Percentiles rank a stretch among this genome's conserved stretches.
Evolutionary conservation across 2,888 invertebrate species (phyloP).

Genomic region (Tortricodes alternella): DNA sequence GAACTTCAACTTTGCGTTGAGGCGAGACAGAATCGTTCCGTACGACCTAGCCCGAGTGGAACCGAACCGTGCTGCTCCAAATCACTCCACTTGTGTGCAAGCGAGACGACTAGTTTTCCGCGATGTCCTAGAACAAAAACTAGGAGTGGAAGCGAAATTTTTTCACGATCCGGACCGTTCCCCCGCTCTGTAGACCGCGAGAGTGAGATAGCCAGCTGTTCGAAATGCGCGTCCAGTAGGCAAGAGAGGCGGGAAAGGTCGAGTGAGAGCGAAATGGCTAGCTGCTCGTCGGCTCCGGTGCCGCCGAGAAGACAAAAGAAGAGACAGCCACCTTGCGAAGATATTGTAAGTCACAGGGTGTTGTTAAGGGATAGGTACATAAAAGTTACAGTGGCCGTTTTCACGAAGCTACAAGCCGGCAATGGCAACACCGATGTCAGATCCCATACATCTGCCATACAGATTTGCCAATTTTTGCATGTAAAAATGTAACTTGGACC

Average conservation of each 20-base stretch:
- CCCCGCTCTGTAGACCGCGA: not conserved
- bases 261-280: conserved; percentile 46
- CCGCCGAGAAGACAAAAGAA: conserved; percentile 51
- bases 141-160: conserved; percentile 33
- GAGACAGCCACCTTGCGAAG: conserved; percentile 37
- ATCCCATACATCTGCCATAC: too few species aligned
- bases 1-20: conserved; percentile 42
- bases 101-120: conserved; percentile 35
- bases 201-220: conserved; percentile 7
- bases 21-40: conserved; percentile 27
- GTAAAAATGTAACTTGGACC: too few species aligned
- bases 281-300: conserved; percentile 49
- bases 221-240: conserved; percentile 30
- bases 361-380: too few species aligned
- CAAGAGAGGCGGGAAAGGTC: conserved; percentile 28
- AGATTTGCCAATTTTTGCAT: too few species aligned
- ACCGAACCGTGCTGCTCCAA: conserved; percentile 42
- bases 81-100: conserved; percentile 24
- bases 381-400: too few species aligned
- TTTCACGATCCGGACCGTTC: conserved; percentile 3
- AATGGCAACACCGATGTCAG: too few species aligned
- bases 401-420: too few species aligned
- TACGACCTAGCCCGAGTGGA: conserved; percentile 33
- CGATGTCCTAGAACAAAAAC: conserved; percentile 21
- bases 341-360: conserved; percentile 40